Base-by-base conservation (phyloP, 2,113 vertebrate genomes). In the Leucoraja erinaceus region DNA sequence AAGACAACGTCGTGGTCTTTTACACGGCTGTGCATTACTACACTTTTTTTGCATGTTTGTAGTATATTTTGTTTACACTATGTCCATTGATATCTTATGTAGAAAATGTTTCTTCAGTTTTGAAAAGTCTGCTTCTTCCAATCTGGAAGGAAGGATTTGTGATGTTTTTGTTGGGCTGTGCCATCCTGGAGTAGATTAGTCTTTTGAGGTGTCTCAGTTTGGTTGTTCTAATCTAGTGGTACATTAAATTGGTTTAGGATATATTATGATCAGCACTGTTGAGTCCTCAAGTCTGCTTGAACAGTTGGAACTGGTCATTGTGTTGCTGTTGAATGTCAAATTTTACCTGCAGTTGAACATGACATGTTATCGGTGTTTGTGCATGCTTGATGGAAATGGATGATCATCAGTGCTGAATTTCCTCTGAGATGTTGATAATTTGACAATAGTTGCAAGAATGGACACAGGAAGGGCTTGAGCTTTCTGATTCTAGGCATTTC, bases 231-330 rank as follows among this genome's bases (percentile, higher is more conserved):
- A 72, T 72, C 68, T 72, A 11, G 90, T 91, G 90, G n/a, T 91
- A 72, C 61, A 70, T n/a, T 84, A 84, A 88, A 88, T 63, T 88
- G 59, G 68, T 54, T 91, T 33, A 72, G 38, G 38, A 72, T 91
- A 25, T 91, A 47, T 72, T 72, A 9, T 91, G 90, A 47, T 22
- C 61, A 47, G 66, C 66, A 47, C 68, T 72, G 54, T 25, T 66
- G 16, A 68, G 66, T 91, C 47, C 20, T 91, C n/a, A 66, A 63
- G 59, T 66, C 59, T 66, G 84, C 59, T 61, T 47, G 4, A 91
- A 20, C 9, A 33, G 28, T 31, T 18, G 33, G 0, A 47, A 81
- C 31, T n/a, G 28, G 22, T 86, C 28, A 86, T 86, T 83, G 61
- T 90, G 16, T 47, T 47, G 38, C 66, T 72, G 22, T 8, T 74